phyloP scores from a whole-genome alignment of 2,888 invertebrate genomes.

The Hololepta plana region DNA sequence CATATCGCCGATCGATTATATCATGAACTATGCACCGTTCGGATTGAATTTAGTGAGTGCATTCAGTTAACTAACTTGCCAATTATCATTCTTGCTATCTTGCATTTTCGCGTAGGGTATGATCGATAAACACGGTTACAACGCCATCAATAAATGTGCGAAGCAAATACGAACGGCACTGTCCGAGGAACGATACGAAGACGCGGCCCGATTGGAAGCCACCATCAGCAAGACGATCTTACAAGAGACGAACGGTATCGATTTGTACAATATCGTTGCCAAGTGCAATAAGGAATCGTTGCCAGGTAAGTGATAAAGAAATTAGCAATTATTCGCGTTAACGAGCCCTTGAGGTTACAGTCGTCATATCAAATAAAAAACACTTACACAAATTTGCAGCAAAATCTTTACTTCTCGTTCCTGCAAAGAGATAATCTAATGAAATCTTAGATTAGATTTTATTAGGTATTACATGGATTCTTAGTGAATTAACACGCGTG shows the following conservation, averaged over 20 bases:
- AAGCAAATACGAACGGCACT: constrained; percentile 15
- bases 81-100: not conserved
- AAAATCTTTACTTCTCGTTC: no score
- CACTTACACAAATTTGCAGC: no score
- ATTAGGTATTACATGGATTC: no score
- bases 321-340: no score
- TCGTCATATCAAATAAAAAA: no score
- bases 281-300: constrained; percentile 18
- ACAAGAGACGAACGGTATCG: constrained; percentile 41
- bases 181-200: constrained; percentile 30
- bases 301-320: constrained; percentile 13
- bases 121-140: constrained; percentile 16
- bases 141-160: constrained; percentile 16
- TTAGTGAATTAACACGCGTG: no score
- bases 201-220: constrained; percentile 47
- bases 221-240: constrained; percentile 34
- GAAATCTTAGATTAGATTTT: no score
- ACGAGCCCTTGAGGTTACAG: no score
- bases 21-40: constrained; percentile 15
- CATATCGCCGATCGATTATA: constrained; percentile 18
- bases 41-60: constrained; percentile 14
- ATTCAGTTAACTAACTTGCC: constrained; percentile 2
- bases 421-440: no score
- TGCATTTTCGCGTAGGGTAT: constrained; percentile 13
- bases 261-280: constrained; percentile 65